Evolutionary conservation across 2,113 vertebrate genomes (phyloP), one percentile per base, ranked within the genome.

Genomic region (Rutilus rutilus): DNA sequence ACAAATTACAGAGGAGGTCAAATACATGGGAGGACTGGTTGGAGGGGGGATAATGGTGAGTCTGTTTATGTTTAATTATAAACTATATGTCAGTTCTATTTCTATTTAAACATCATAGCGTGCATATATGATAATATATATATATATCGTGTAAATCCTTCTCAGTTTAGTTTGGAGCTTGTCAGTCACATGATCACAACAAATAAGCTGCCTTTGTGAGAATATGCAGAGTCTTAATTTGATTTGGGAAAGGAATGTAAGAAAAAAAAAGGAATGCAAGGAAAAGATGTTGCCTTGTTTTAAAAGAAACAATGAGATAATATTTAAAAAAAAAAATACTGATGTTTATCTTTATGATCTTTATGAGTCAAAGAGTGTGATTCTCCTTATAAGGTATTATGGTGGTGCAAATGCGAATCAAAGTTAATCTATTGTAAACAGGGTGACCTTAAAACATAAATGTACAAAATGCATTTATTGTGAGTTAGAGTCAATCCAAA

Each of bases 41-140:
- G 95, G 95, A 88, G 95, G 95, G 0, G 96, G 95, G 0, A 0
- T 94, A 2, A 67, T 96, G 96, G 96, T 96, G 62, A 96, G 95
- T 88, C 62, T 23, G 30, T 7, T 15, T 62, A 6, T 15, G 11
- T 23, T 78, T 8, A 23, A 27, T 19, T 10, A 6, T 77, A 77
- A 27, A 30, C 45, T 27, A 47, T 50, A 30, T 25, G 50, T 0
- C 30, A 69, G 5, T 36, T 69, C 1, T 21, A 4, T 21, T 36
- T 69, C 65, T 36, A 11, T 39, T 39, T 39, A 39, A 39, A 4
- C 33, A 10, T 10, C 65, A 21, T 69, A 23, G 54, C 2, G 2
- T 23, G 19, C 8, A 23, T 23, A 57, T 54, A 36, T 21, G 65
- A 69, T 36, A 23, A 23, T 11, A 12, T 47, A 11, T 45, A 25